Conservation (phyloP, 2,797 vertebrate genomes). For the Microhierax caerulescens region DNA sequence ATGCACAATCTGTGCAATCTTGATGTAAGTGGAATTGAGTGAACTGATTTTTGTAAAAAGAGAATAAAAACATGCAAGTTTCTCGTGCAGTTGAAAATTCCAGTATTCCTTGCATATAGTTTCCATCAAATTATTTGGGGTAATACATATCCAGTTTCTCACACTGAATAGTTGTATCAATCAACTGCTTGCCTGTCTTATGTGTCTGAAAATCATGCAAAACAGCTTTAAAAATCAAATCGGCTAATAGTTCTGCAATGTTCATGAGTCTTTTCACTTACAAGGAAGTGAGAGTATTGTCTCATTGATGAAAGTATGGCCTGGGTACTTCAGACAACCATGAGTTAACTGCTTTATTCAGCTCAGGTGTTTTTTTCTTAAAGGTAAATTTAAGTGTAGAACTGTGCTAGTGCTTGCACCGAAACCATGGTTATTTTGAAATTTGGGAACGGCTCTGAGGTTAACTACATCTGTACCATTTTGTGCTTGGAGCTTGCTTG, state of each 20-base stretch:
- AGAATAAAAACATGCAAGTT: not conserved
- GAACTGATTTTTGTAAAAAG: not conserved
- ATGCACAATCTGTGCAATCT: not conserved
- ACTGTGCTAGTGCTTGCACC: not conserved
- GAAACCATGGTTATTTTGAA: not conserved
- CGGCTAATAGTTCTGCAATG: not conserved
- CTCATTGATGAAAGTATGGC: not conserved
- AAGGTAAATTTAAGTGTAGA: not conserved
- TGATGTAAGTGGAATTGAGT: not conserved
- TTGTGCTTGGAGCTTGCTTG: not conserved
- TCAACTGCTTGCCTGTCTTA: not conserved
- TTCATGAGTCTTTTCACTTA: not conserved
- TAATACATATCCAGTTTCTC: not conserved
- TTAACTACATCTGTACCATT: not conserved
- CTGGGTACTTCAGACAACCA: not conserved
- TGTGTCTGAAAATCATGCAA: not conserved
- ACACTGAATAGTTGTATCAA: not conserved
- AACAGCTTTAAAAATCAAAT: not conserved
- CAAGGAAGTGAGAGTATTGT: not conserved
- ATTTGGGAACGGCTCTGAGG: not conserved
- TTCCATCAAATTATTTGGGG: not conserved
- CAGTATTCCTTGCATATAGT: not conserved
- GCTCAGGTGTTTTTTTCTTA: not conserved
- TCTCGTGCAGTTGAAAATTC: not conserved
- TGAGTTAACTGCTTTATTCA: not conserved